phyloP scores from a whole-genome alignment of 2,113 vertebrate species.

The Glaucomys volans region DNA sequence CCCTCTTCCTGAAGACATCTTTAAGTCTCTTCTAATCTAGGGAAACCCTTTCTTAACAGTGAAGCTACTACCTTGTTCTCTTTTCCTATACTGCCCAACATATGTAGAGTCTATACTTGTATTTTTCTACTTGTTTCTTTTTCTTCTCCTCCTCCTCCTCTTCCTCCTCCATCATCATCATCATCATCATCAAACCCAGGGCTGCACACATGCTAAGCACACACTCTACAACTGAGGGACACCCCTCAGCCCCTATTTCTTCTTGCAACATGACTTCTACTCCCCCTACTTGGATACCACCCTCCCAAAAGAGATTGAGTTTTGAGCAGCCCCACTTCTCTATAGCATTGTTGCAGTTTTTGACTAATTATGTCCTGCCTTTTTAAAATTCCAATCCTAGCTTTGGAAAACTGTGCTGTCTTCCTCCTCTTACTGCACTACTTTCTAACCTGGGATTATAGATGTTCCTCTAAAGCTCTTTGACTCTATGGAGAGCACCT shows the following conservation, averaged over 20 bases:
- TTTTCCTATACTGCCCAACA: background rate
- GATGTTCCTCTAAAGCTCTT: background rate
- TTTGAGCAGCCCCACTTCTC: too few species aligned
- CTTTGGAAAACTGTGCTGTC: background rate
- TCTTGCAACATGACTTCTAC: background rate
- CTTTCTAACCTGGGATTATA: background rate
- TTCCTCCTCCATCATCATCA: too few species aligned
- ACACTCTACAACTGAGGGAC: background rate
- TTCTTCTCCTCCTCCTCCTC: too few species aligned
- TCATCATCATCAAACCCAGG: too few species aligned
- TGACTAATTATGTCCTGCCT: background rate
- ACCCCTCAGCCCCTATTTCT: background rate
- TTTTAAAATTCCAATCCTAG: background rate
- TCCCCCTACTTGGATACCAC: too few species aligned
- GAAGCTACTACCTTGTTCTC: background rate
- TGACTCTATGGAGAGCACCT: background rate
- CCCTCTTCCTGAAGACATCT: background rate
- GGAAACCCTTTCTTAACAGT: background rate
- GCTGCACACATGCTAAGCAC: background rate
- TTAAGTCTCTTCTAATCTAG: background rate
- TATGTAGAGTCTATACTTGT: background rate
- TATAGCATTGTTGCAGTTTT: fast-evolving
- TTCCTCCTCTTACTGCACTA: background rate
- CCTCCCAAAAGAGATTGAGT: background rate
- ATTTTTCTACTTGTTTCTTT: background rate